Evolutionary conservation across 2,113 vertebrate species (phyloP).

Genomic region (Erpornis zantholeuca): DNA sequence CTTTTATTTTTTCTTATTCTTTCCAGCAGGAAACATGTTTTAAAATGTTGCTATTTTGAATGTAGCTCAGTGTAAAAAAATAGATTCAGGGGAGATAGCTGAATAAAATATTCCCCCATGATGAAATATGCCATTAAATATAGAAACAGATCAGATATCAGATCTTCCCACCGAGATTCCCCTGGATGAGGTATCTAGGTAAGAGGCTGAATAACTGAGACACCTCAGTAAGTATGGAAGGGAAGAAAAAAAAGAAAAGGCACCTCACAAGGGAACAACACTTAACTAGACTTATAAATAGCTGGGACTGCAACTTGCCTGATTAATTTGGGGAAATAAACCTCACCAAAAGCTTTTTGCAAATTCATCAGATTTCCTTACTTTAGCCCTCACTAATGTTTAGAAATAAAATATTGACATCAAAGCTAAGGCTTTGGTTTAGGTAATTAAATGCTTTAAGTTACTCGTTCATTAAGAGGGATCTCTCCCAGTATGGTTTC

Average conservation of each 20-base stretch:
- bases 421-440: slow-evolving; percentile 13
- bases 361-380: slow-evolving; percentile 50
- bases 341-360: slow-evolving; percentile 52
- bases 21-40: neutral
- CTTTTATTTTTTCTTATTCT: neutral
- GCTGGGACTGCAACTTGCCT: slow-evolving; percentile 39
- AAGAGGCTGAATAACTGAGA: slow-evolving; percentile 59
- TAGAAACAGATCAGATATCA: slow-evolving; percentile 74
- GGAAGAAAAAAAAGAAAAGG: neutral
- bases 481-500: neutral
- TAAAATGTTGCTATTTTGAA: neutral
- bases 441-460: slow-evolving; percentile 63
- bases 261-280: slow-evolving; percentile 44
- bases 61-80: slow-evolving; percentile 1
- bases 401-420: slow-evolving; percentile 51
- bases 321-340: slow-evolving; percentile 72
- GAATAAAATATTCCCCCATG: slow-evolving; percentile 49
- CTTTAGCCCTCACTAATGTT: slow-evolving; percentile 32
- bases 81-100: slow-evolving; percentile 53
- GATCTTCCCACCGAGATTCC: slow-evolving; percentile 62
- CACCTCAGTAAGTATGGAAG: slow-evolving; percentile 30
- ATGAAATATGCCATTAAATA: slow-evolving; percentile 78
- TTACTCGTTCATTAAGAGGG: slow-evolving; percentile 26
- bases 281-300: slow-evolving; percentile 79
- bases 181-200: slow-evolving; percentile 60